phyloP scores from a whole-genome alignment of 1,140 invertebrate genomes.

The Melanaphis sacchari region DNA sequence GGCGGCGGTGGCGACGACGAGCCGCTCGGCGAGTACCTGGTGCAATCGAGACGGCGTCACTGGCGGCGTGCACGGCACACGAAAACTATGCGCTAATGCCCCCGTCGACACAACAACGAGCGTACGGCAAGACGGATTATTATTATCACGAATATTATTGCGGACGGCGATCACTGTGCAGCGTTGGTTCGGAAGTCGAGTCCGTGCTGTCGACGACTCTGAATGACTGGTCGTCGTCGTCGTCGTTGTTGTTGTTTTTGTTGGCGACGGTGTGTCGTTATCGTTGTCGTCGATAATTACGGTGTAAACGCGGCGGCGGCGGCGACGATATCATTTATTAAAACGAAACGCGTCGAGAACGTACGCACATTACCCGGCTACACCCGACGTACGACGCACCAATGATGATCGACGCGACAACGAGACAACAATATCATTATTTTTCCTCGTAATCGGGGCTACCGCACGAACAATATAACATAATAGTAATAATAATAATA shows the following conservation, averaged over 20 bases:
- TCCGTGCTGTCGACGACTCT: neutral
- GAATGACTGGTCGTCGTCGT: too few relatives aligned
- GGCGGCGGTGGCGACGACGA: neutral
- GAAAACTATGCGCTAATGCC: neutral
- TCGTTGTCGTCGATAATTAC: neutral
- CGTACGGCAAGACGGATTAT: too few relatives aligned
- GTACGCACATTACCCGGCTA: neutral
- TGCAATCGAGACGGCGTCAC: neutral
- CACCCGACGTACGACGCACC: neutral
- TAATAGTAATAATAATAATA: slow-evolving; percentile 12
- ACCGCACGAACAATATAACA: slow-evolving; percentile 16
- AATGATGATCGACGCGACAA: neutral
- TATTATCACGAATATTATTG: too few relatives aligned
- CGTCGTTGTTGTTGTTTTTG: neutral
- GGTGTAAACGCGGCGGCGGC: neutral
- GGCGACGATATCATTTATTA: neutral
- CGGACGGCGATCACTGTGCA: too few relatives aligned
- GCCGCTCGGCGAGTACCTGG: neutral
- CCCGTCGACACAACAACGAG: too few relatives aligned
- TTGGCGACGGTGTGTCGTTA: neutral
- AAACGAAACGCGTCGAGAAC: slow-evolving; percentile 2
- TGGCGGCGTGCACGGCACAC: neutral
- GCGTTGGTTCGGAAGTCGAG: too few relatives aligned
- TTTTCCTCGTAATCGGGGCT: neutral
- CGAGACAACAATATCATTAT: slow-evolving; percentile 35